These are phyloP conservation scores for Nephrotoma appendiculata DNA, from an alignment of 2,888 invertebrate genomes.

Conservation along the genomic window DNA sequence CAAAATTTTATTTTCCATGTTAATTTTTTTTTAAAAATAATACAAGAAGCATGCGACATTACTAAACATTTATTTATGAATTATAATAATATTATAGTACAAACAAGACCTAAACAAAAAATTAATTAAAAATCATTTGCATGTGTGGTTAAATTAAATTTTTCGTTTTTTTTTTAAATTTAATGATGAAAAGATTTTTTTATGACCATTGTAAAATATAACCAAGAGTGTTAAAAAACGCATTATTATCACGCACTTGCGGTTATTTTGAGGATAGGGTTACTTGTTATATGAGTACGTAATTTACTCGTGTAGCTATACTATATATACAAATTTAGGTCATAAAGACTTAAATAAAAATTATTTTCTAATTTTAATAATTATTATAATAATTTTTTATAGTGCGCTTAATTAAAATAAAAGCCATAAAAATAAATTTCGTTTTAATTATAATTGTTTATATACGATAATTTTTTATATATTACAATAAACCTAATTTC, in stretches of 20 bases:
- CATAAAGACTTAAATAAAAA: background rate
- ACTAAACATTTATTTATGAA: background rate
- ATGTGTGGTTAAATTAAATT: background rate
- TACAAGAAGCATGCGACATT: background rate
- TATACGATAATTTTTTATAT: background rate
- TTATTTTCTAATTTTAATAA: background rate
- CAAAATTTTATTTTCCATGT: background rate
- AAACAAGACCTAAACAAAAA: background rate
- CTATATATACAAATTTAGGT: background rate
- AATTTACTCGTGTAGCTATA: background rate
- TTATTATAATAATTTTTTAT: background rate
- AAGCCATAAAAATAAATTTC: background rate
- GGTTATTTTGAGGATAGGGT: background rate
- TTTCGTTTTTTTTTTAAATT: background rate
- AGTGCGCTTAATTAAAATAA: background rate
- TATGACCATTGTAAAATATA: background rate
- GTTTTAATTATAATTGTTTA: background rate
- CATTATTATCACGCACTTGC: background rate
- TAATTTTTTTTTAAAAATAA: background rate
- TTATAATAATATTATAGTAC: background rate
- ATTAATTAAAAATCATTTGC: background rate
- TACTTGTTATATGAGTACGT: background rate
- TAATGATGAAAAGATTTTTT: background rate
- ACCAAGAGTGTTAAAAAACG: background rate
- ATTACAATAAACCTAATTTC: background rate